These are phyloP conservation scores for Anastrepha ludens DNA, from an alignment of 1,140 invertebrate genomes.

Conservation along the genomic window DNA sequence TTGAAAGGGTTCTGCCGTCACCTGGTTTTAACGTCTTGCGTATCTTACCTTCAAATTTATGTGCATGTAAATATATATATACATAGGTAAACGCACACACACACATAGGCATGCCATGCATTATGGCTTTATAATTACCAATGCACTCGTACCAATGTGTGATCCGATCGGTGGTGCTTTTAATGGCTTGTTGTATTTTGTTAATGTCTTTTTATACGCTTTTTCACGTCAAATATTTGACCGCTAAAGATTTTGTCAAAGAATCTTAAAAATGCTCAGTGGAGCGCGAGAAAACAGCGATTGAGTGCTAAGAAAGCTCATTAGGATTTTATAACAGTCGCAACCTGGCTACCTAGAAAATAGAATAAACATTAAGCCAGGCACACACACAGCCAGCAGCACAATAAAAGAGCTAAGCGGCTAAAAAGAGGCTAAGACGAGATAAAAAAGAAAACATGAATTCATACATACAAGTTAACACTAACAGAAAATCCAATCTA, in stretches of 20 bases:
- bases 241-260: conserved; percentile 43
- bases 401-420: conserved; percentile 33
- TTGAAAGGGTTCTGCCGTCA: background rate
- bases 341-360: conserved; percentile 39
- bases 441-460: background rate
- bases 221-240: conserved; percentile 26
- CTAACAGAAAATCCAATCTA: conserved; percentile 47
- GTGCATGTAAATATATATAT: background rate
- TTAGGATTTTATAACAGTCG: conserved; percentile 48
- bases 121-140: conserved; percentile 51
- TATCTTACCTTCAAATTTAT: background rate
- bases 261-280: conserved; percentile 10
- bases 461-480: conserved; percentile 20
- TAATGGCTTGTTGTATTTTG: conserved; percentile 40
- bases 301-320: conserved; percentile 25
- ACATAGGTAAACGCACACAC: background rate
- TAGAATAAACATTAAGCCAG: background rate
- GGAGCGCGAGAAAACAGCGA: background rate
- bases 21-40: background rate
- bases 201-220: conserved; percentile 29
- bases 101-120: background rate
- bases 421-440: conserved; percentile 38
- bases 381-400: background rate
- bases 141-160: background rate
- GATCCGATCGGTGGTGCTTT: conserved; percentile 45